Percentiles rank a stretch among this genome's conserved stretches.
These are phyloP conservation scores for Microctenopoma stevenorrisi DNA, from an alignment of 2,797 vertebrate genomes.

Conservation along the genomic window DNA sequence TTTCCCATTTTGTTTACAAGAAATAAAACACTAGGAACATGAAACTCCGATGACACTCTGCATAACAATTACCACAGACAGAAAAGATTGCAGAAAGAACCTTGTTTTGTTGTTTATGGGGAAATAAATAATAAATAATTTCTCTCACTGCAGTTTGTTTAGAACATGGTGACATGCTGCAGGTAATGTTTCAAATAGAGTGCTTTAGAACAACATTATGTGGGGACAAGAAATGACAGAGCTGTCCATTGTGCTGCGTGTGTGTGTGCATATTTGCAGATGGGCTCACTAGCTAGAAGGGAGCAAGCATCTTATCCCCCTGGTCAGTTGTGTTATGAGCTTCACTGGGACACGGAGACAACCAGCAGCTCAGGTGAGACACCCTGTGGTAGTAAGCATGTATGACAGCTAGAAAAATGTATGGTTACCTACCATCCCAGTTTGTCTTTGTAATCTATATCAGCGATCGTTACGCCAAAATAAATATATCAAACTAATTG, in stretches of 20 bases:
- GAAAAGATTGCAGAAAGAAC: conserved; percentile 43
- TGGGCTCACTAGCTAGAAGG: conserved; percentile 78
- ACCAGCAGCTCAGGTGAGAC: conserved; percentile 84
- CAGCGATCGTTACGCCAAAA: too few species aligned
- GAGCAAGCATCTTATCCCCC: conserved; percentile 79
- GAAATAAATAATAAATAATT: conserved; percentile 20
- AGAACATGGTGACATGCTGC: conserved; percentile 19
- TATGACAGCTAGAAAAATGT: conserved; percentile 20
- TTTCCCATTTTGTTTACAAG: conserved; percentile 21
- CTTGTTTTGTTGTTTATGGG: conserved; percentile 1
- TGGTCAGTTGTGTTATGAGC: conserved; percentile 84
- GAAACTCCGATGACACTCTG: conserved; percentile 9
- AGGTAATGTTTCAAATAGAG: conserved; percentile 63
- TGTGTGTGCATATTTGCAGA: conserved; percentile 76
- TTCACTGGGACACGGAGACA: conserved; percentile 88
- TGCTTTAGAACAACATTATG: conserved; percentile 60
- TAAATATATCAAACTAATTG: too few species aligned
- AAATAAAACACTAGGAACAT: conserved; percentile 11
- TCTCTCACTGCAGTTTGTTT: conserved; percentile 22
- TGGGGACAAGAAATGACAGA: conserved; percentile 16
- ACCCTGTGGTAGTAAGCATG: conserved; percentile 52
- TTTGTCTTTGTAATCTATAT: too few species aligned
- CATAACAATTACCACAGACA: conserved; percentile 44
- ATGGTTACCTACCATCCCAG: too few species aligned
- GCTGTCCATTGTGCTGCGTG: conserved; percentile 10